Evolutionary conservation across 2,113 vertebrate species (phyloP).

Genomic region (Limanda limanda): DNA sequence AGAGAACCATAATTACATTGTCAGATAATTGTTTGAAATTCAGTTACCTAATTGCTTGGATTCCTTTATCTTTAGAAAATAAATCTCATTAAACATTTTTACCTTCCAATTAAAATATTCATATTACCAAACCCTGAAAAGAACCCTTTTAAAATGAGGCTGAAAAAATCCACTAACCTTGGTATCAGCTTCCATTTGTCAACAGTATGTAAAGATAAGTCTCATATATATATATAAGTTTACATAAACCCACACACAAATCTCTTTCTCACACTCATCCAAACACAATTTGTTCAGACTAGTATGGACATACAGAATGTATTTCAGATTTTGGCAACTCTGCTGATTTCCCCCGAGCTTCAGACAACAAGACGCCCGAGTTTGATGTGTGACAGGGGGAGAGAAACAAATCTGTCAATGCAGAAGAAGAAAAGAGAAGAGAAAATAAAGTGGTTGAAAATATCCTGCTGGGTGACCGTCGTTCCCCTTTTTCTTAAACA

Average conservation of each 20-base stretch:
- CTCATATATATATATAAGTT: no score
- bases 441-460: no score
- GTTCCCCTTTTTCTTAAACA: no score
- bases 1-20: background rate
- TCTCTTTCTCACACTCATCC: background rate
- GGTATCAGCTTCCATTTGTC: no score
- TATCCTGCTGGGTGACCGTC: no score
- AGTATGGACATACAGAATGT: slow-evolving; percentile 9
- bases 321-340: slow-evolving; percentile 33
- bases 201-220: no score
- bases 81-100: no score
- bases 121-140: no score
- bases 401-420: slow-evolving; percentile 20
- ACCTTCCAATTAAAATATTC: no score
- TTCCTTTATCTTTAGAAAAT: background rate
- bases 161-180: no score
- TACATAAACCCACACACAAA: no score
- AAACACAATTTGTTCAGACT: slow-evolving; percentile 9
- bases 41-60: background rate
- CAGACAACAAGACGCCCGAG: slow-evolving; percentile 8
- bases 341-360: slow-evolving; percentile 42
- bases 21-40: slow-evolving; percentile 2
- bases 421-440: slow-evolving; percentile 1
- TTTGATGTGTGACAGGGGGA: slow-evolving; percentile 35
- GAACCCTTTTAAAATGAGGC: no score